phyloP scores from a whole-genome alignment of 2,888 invertebrate genomes.

The Hetaerina titia region DNA sequence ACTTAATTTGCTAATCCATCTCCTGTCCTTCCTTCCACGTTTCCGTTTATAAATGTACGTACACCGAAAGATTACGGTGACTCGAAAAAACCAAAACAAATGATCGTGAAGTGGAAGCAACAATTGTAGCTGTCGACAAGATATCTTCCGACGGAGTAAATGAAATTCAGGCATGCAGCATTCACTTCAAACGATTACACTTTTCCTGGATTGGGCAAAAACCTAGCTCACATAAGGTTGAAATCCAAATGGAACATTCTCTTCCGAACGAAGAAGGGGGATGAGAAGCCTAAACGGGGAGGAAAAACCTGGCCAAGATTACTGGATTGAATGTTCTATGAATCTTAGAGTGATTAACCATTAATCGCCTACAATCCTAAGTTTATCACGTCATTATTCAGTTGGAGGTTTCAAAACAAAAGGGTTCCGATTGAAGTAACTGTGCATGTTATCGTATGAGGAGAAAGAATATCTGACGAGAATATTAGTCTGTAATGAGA shows the following conservation, averaged over 20 bases:
- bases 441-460: too few species aligned
- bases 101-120: neutral
- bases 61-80: neutral
- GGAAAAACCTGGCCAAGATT: neutral
- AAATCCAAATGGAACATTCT: neutral
- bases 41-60: neutral
- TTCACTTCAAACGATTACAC: neutral
- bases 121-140: neutral
- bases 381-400: too few species aligned
- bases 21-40: neutral
- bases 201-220: neutral
- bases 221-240: neutral
- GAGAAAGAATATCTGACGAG: too few species aligned
- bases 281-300: neutral
- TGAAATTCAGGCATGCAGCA: neutral
- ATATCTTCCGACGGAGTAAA: neutral
- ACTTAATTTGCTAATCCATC: conserved; percentile 5
- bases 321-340: too few species aligned
- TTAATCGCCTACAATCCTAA: too few species aligned
- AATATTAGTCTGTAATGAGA: too few species aligned
- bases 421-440: too few species aligned
- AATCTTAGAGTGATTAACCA: too few species aligned
- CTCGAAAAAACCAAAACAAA: neutral
- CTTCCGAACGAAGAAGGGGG: neutral
- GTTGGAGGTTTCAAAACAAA: too few species aligned